These are phyloP conservation scores for Dreissena rostriformis DNA, from an alignment of 1,140 invertebrate genomes.

Conservation along the genomic window DNA sequence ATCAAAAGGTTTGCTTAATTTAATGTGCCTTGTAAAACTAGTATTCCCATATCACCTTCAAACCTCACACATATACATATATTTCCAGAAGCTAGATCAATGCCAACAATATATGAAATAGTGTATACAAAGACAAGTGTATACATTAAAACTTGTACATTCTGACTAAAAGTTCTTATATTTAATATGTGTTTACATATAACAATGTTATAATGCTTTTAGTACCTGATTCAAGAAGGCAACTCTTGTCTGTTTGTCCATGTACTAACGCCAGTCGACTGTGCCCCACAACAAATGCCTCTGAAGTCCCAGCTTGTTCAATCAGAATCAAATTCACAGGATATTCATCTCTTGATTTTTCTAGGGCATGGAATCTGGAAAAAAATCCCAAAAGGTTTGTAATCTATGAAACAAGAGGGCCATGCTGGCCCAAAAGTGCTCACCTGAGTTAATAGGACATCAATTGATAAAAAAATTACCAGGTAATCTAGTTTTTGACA, in stretches of 20 bases:
- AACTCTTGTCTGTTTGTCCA: slow-evolving; percentile 65
- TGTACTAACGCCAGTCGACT: slow-evolving; percentile 72
- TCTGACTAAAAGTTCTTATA: neutral
- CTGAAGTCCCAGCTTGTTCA: slow-evolving; percentile 26
- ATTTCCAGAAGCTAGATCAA: no score
- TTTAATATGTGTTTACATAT: neutral
- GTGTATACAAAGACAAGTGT: neutral
- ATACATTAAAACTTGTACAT: neutral
- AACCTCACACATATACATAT: no score
- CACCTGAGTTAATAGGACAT: neutral
- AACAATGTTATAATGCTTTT: neutral
- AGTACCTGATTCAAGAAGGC: slow-evolving; percentile 78
- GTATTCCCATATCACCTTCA: no score
- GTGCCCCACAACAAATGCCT: slow-evolving; percentile 71
- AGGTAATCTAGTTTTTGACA: neutral
- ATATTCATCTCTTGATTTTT: slow-evolving; percentile 73
- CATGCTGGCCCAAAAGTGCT: neutral
- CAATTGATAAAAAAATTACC: neutral
- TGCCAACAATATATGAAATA: neutral
- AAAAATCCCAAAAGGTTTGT: neutral
- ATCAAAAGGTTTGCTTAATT: no score
- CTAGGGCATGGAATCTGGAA: slow-evolving; percentile 72
- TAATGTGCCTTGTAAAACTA: no score
- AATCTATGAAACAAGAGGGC: neutral
- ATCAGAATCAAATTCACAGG: slow-evolving; percentile 73